Percentiles rank a stretch among this genome's conserved stretches.
Conservation (phyloP, 2,113 vertebrate species). For the Nycticebus coucang region DNA sequence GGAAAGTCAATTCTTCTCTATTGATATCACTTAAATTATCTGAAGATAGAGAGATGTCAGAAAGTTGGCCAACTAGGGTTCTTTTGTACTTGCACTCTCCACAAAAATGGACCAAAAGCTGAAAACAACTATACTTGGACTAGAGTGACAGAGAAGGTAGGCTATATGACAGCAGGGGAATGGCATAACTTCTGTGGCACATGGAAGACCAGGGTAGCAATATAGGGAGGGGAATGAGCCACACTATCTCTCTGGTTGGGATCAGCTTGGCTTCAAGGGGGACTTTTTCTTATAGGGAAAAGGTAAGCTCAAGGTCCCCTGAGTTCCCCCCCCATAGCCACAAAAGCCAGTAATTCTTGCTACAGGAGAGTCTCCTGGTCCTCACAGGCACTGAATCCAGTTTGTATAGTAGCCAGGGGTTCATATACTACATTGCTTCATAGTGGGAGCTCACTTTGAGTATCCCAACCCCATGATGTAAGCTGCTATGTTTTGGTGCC, state of each 20-base stretch:
- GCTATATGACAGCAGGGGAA: background rate
- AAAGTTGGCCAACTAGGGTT: background rate
- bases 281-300: background rate
- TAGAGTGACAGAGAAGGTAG: background rate
- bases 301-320: background rate
- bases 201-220: background rate
- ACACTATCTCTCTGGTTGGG: background rate
- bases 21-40: background rate
- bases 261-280: background rate
- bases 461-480: background rate
- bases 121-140: background rate
- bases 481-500: background rate
- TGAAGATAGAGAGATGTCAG: background rate
- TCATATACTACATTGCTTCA: background rate
- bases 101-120: background rate
- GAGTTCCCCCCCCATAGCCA: background rate
- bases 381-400: background rate
- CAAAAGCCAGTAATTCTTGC: background rate
- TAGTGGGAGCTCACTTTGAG: background rate
- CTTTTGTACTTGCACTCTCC: background rate
- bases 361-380: background rate
- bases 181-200: background rate
- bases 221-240: background rate
- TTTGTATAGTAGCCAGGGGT: background rate
- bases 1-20: slow-evolving; percentile 4